Evolutionary conservation across 1,140 invertebrate genomes (phyloP).

Genomic region (Leptestheria dahalacensis): DNA sequence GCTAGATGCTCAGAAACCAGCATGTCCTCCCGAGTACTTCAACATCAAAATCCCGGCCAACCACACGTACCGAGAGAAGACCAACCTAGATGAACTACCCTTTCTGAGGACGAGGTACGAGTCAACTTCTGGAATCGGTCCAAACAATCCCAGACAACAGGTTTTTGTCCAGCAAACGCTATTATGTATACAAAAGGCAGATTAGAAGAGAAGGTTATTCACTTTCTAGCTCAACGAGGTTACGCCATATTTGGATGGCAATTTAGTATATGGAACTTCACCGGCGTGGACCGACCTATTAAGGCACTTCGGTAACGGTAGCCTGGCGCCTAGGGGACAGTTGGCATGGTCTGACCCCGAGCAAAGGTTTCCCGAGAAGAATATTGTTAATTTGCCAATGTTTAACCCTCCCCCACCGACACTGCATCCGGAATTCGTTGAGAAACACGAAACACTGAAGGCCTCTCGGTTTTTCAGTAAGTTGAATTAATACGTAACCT

Average conservation of each 20-base stretch:
- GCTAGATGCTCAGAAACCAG: constrained; percentile 38
- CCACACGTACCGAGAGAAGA: constrained; percentile 26
- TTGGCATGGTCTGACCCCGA: constrained; percentile 28
- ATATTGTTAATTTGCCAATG: constrained; percentile 36
- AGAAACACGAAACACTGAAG: constrained; percentile 28
- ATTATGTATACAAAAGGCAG: too few species aligned
- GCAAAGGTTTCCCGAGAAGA: constrained; percentile 35
- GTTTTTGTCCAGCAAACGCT: too few species aligned
- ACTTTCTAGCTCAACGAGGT: constrained; percentile 39
- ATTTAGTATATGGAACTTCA: constrained; percentile 37
- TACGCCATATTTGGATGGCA: constrained; percentile 43
- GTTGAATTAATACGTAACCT: constrained; percentile 19
- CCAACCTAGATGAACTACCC: constrained; percentile 29
- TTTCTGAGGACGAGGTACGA: constrained; percentile 35
- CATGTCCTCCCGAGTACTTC: constrained; percentile 42
- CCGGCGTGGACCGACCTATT: constrained; percentile 29
- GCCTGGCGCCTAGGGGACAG: constrained; percentile 28
- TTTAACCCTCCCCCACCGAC: constrained; percentile 42
- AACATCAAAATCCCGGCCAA: constrained; percentile 35
- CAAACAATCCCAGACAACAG: constrained; percentile 41
- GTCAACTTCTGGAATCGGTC: constrained; percentile 32
- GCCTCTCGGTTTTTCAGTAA: constrained; percentile 41
- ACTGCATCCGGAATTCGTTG: constrained; percentile 29
- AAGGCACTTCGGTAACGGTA: constrained; percentile 33
- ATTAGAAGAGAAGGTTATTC: too few species aligned